phyloP scores from a whole-genome alignment of 2,113 vertebrate species.

The Phasianus colchicus region DNA sequence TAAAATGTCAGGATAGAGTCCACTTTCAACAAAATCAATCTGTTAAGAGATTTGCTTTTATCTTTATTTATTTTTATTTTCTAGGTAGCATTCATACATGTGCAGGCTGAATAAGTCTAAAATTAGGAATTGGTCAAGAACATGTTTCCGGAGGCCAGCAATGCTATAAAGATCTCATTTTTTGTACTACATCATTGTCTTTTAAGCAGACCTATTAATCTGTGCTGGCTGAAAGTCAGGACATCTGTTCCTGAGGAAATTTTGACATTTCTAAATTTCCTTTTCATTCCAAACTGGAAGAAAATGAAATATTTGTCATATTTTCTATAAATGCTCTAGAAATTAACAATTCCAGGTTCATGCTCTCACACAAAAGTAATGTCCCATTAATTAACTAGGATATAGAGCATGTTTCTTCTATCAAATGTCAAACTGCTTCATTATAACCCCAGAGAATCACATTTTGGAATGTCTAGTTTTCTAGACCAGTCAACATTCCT shows the following conservation, averaged over 20 bases:
- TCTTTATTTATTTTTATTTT: not conserved
- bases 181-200: not conserved
- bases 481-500: not conserved
- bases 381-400: not conserved
- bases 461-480: not conserved
- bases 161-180: not conserved
- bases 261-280: constrained; percentile 53
- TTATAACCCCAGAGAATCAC: not conserved
- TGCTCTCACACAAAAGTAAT: not conserved
- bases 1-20: not conserved
- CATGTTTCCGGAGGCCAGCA: not conserved
- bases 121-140: not conserved
- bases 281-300: constrained; percentile 40
- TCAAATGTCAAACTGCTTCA: not conserved
- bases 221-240: constrained; percentile 27
- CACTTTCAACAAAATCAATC: not conserved
- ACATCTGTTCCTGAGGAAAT: constrained; percentile 51
- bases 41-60: not conserved
- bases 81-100: not conserved
- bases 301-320: constrained; percentile 10
- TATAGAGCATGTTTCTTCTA: not conserved
- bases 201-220: constrained; percentile 21
- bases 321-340: constrained; percentile 4
- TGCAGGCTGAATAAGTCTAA: not conserved
- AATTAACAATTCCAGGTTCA: constrained; percentile 25